Conservation (phyloP, 2,113 vertebrate species). For the Trachemys scripta region DNA sequence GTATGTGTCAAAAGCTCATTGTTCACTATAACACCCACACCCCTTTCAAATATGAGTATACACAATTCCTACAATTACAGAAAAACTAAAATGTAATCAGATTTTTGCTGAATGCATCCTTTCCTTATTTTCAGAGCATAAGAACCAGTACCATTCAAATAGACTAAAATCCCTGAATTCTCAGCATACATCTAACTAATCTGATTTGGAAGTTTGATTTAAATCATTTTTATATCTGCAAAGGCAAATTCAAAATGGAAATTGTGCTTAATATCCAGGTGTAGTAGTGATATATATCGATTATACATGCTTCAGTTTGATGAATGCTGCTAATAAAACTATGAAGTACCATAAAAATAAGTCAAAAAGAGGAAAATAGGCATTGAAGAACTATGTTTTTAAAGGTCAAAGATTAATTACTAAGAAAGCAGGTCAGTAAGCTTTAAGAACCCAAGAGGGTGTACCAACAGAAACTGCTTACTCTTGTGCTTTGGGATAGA, state of each 20-base stretch:
- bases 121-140: constrained; percentile 44
- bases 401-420: constrained; percentile 23
- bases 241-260: constrained; percentile 40
- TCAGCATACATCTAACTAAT: constrained; percentile 14
- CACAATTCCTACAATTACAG: neutral
- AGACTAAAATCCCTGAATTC: constrained; percentile 8
- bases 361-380: constrained; percentile 1
- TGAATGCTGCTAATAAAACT: constrained; percentile 51
- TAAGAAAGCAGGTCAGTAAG: neutral
- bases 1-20: neutral
- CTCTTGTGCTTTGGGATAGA: neutral
- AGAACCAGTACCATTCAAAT: neutral
- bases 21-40: neutral
- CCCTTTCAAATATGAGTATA: neutral
- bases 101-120: neutral
- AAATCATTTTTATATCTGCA: constrained; percentile 3
- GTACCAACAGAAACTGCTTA: neutral
- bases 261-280: neutral
- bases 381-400: neutral
- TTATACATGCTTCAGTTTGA: constrained; percentile 22
- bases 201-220: constrained; percentile 29
- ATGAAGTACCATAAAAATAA: neutral
- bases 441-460: neutral
- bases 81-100: neutral
- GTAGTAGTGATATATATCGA: neutral